Evolutionary conservation across 2,113 vertebrate genomes (phyloP), one percentile per base, ranked within the genome.

Genomic region (Collichthys lucidus): DNA sequence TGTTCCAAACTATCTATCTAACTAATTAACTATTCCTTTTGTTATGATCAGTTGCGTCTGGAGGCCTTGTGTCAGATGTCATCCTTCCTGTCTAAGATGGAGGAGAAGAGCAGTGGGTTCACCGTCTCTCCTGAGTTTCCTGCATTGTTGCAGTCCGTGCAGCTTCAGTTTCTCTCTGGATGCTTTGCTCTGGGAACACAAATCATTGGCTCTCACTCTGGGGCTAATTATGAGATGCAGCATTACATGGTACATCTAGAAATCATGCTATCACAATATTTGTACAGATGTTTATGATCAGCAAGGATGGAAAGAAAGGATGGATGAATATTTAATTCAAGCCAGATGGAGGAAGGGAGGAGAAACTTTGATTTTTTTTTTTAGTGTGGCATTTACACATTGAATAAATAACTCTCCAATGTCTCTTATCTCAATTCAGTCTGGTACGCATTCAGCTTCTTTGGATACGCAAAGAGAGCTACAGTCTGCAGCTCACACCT

Each of bases 101-200:
- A 95, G 80, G 94, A 94, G 42, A 96, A 96, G 90, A 91, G 79
- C 64, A 62, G 80, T 1, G 69, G 81, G 40, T 91, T 91, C 20
- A 49, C 86, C 1, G 87, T 52, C 4, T 87, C 93, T 40, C 64
- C 83, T 19, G 90, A 91, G 46, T 92, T 90, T 72, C 91, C 95
- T 66, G 88, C 93, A 1, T 86, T 96, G 61, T 40, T 96, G 86
- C 91, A 94, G 88, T 95, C 96, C 0, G 95, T 95, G 80, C 95
- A 96, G 90, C 93, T 96, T 29, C 95, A 96, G 82, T 96, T 96
- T 64, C 92, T 96, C 12, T 95, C 94, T 8, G 96, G 96, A 50
- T 95, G 95, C 86, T 96, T 96, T 47, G 90, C 91, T 26, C 89
- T 96, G 67, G 95, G 94, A 74, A 92, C 93, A 19, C 92, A 94